phyloP scores from a whole-genome alignment of 2,797 vertebrate genomes.

The Acrossocheilus fasciatus region DNA sequence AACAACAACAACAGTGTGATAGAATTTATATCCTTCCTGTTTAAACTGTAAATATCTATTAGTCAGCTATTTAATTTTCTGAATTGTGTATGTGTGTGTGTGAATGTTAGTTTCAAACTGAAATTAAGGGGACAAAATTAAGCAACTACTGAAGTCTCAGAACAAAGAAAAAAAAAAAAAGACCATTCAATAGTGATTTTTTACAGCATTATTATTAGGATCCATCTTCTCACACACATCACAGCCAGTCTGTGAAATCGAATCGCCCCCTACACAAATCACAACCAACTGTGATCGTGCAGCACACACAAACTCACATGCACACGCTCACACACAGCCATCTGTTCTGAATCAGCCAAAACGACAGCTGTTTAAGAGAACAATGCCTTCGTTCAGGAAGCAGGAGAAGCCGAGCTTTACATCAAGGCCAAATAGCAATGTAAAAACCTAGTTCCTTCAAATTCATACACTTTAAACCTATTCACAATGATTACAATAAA shows the following conservation, averaged over 20 bases:
- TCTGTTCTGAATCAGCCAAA: slow-evolving; percentile 85
- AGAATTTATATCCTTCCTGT: not conserved
- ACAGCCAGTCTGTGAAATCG: slow-evolving; percentile 54
- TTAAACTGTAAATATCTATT: not conserved
- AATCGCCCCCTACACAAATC: slow-evolving; percentile 60
- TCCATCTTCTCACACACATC: slow-evolving; percentile 50
- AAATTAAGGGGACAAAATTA: slow-evolving; percentile 12
- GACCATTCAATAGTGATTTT: slow-evolving; percentile 32
- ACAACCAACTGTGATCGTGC: slow-evolving; percentile 60
- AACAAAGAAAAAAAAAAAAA: slow-evolving; percentile 27
- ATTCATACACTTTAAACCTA: slow-evolving; percentile 55
- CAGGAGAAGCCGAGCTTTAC: slow-evolving; percentile 62
- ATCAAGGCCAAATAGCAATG: slow-evolving; percentile 74
- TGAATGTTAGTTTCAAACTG: not conserved
- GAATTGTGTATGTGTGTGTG: not conserved
- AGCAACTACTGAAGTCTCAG: not conserved
- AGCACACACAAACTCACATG: slow-evolving; percentile 57
- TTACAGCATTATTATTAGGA: slow-evolving; percentile 50
- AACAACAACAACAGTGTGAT: no score
- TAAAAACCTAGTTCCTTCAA: slow-evolving; percentile 68
- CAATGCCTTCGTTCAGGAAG: slow-evolving; percentile 77
- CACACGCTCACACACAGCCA: slow-evolving; percentile 74
- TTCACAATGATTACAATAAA: slow-evolving; percentile 31
- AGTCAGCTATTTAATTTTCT: not conserved
- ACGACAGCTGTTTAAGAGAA: slow-evolving; percentile 86